These are phyloP conservation scores for Tragulus kanchil DNA, from an alignment of 2,113 vertebrate genomes.

Conservation along the genomic window DNA sequence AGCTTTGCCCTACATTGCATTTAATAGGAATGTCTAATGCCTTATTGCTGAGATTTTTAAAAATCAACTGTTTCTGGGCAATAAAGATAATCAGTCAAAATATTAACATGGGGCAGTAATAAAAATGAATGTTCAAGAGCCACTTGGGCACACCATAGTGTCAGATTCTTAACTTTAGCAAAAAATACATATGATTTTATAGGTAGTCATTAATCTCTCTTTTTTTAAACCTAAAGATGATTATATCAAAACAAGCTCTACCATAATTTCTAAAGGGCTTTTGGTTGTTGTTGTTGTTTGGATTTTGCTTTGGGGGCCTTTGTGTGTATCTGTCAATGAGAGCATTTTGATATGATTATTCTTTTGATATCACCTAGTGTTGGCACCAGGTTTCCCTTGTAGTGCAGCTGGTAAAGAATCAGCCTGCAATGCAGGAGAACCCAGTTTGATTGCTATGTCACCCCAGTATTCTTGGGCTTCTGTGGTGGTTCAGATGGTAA, in stretches of 20 bases:
- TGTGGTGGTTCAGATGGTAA: not conserved
- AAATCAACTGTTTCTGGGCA: conserved; percentile 28
- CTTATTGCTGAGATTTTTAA: not conserved
- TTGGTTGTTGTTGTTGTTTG: not conserved
- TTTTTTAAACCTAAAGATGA: not conserved
- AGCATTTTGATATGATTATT: not conserved
- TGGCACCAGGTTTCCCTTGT: not conserved
- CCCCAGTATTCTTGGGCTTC: not conserved
- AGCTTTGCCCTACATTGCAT: not conserved
- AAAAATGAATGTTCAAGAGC: not conserved
- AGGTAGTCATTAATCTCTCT: conserved; percentile 18
- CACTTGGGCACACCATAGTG: not conserved
- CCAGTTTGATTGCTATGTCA: too few species aligned
- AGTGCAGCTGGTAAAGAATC: not conserved
- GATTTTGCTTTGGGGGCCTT: not conserved
- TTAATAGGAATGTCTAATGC: conserved; percentile 25
- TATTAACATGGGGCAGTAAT: not conserved
- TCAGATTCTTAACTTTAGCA: not conserved
- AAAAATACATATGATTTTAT: conserved; percentile 10
- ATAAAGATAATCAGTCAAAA: conserved; percentile 8
- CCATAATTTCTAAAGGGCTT: not conserved
- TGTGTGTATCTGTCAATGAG: not conserved
- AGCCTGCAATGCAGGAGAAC: not conserved
- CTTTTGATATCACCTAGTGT: not conserved
- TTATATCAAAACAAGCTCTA: not conserved